Evolutionary conservation across 2,888 invertebrate species (phyloP).

Genomic region (Onthophagus sagittarius): DNA sequence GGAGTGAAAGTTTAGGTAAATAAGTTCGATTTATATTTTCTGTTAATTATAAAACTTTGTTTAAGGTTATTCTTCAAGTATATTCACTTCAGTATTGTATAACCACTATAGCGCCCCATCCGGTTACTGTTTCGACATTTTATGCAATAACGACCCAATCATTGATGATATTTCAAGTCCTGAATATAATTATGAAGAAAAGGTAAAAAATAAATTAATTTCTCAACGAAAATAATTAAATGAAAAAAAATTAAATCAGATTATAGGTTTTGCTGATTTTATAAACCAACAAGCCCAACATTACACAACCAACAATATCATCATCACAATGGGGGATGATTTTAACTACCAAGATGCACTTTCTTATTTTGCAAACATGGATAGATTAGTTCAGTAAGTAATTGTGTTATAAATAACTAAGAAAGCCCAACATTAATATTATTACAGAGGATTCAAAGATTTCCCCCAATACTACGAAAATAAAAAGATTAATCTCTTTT

Average conservation of each 20-base stretch:
- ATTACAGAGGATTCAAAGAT: slow-evolving; percentile 35
- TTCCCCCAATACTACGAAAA: slow-evolving; percentile 52
- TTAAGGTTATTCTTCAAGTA: slow-evolving; percentile 41
- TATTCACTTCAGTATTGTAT: slow-evolving; percentile 59
- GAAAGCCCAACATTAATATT: background rate
- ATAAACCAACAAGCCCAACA: slow-evolving; percentile 53
- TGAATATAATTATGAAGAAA: slow-evolving; percentile 54
- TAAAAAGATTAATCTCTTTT: slow-evolving; percentile 68
- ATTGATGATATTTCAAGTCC: slow-evolving; percentile 53
- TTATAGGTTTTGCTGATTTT: slow-evolving; percentile 55
- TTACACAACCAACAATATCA: slow-evolving; percentile 68
- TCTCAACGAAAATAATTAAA: background rate
- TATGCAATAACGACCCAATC: slow-evolving; percentile 54
- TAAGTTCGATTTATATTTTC: background rate
- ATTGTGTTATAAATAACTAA: background rate
- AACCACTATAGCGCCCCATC: slow-evolving; percentile 56
- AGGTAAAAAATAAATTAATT: slow-evolving; percentile 15
- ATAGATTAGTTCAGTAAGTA: slow-evolving; percentile 75
- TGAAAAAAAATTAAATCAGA: slow-evolving; percentile 10
- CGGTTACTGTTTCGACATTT: slow-evolving; percentile 62
- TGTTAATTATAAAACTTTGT: background rate
- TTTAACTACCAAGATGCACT: slow-evolving; percentile 77
- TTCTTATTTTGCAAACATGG: slow-evolving; percentile 83
- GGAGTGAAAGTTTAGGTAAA: slow-evolving; percentile 55
- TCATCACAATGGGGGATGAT: slow-evolving; percentile 91